A percentile compares a stretch with the other conserved stretches of the same genome.
Conservation (phyloP, 2,888 invertebrate species). For the Odontocerum albicorne region DNA sequence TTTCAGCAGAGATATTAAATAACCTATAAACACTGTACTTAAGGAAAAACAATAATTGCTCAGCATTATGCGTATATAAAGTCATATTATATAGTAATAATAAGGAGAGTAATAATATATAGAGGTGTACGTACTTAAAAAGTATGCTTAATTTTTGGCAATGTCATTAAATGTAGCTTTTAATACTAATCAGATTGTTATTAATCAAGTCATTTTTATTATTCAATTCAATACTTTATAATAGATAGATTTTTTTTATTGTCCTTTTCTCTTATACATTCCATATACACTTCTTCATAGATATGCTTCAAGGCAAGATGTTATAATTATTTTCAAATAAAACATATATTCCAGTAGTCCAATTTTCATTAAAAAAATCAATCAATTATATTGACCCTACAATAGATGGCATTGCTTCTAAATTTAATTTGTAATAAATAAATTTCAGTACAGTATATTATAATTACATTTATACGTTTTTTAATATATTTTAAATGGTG, state of each 20-base stretch:
- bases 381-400: constrained; percentile 14
- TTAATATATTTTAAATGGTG: too few species aligned
- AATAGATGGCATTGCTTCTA: background rate
- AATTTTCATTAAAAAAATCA: too few species aligned
- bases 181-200: too few species aligned
- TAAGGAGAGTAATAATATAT: constrained; percentile 27
- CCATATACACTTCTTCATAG: too few species aligned
- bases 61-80: constrained; percentile 28
- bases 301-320: too few species aligned
- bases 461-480: too few species aligned
- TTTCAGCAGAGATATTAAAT: constrained; percentile 87
- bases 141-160: constrained; percentile 22
- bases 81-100: constrained; percentile 29
- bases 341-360: too few species aligned
- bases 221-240: too few species aligned
- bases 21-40: background rate
- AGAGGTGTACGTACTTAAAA: constrained; percentile 26
- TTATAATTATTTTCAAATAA: too few species aligned
- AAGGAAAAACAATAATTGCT: constrained; percentile 26
- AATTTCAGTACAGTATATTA: constrained; percentile 26
- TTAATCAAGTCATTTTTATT: too few species aligned
- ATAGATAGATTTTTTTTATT: too few species aligned
- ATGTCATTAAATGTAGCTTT: constrained; percentile 24
- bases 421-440: background rate
- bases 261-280: too few species aligned